Base-by-base conservation (phyloP, 1,140 invertebrate genomes). In the Pectinophora gossypiella region DNA sequence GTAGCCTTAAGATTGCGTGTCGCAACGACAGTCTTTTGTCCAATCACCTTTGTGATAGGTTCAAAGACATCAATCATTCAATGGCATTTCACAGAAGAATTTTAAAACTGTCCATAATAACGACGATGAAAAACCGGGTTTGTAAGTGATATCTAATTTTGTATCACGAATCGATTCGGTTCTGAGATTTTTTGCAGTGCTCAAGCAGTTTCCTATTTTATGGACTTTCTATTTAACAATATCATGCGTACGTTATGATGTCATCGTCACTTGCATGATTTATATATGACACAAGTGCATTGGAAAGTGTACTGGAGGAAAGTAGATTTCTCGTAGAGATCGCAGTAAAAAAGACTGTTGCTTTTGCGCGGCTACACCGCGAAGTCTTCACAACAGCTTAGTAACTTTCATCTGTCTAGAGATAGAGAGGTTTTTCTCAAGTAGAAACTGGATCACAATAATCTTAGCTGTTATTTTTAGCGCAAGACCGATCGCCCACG, bases 241-340 rank as follows among this genome's bases (percentile, higher is more conserved):
- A 27, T 20, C 32, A 48, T 38, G 48, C 44, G 48, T 51, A 38
- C 23, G 38, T 43, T 48, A 54, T 36, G 51, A 47, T 47, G 54
- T 52, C 36, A 61, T 51, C 19, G 36, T 51, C 47, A 62, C 27
- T 54, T 50, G 55, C 51, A 51, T 51, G 54, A 61, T 51, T 51
- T 21, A 15, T 49, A 4, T 32, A 15, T 40, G 16, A 18, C 36
- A 18, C 36, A 40, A 16, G 44, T 43, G 38, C 23, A 57, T 15
- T 62, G 56, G 60, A 62, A 58, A 62, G 55, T 62, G 50, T 35
- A 52, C 46, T 40, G 43, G 47, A 58, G 42, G 52, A 62, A 61
- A 58, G 59, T 45, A 18, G 45, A 58, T 52, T 58, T 58, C 56
- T 49, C 51, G 35, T 6, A 12, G 36, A 16, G 16, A 40, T 40